Evolutionary conservation across 2,888 invertebrate genomes (phyloP), one percentile per base, ranked within the genome.

Genomic region (Hypselothyrea guttata): DNA sequence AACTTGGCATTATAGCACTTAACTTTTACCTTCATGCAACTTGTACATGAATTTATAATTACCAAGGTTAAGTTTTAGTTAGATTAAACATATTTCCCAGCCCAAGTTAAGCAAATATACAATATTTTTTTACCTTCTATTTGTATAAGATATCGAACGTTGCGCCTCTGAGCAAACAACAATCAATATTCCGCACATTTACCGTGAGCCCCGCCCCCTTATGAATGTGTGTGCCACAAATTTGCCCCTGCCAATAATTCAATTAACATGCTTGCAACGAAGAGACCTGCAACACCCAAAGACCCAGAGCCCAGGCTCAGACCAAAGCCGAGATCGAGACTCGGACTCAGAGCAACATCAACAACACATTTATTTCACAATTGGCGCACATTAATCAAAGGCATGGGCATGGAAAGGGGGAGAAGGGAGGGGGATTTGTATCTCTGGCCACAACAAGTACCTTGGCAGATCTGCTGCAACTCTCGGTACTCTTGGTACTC

Each of bases 311-410:
- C n/a, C n/a, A n/a, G n/a, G n/a, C n/a, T n/a, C 11, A 30, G 27
- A 7, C 38, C 45, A 30, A 35, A 41, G 47, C 38, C 51, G 47
- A 42, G 62, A 56, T 53, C 27, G 38, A 37, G 40, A 16, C 57
- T 31, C 40, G 46, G 46, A 45, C 48, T 40, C 52, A 34, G 35
- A 35, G 33, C 51, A 58, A 77, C 67, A 77, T 71, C 82, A 85
- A 82, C 75, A 78, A 75, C 67, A 72, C 86, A 86, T 86, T 86
- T 84, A 84, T 87, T 83, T 84, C 78, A 75, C 84, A 85, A 86
- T 85, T 83, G 81, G 78, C 75, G 81, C 73, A 76, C 86, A 86
- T 87, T 82, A 76, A 76, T 69, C 83, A 84, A 68, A 68, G 60
- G 63, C 71, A 71, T 54, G 54, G 61, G 61, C 48, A 22, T 22